Conservation (phyloP, 2,797 vertebrate genomes). For the Acrossocheilus wenchowensis region DNA sequence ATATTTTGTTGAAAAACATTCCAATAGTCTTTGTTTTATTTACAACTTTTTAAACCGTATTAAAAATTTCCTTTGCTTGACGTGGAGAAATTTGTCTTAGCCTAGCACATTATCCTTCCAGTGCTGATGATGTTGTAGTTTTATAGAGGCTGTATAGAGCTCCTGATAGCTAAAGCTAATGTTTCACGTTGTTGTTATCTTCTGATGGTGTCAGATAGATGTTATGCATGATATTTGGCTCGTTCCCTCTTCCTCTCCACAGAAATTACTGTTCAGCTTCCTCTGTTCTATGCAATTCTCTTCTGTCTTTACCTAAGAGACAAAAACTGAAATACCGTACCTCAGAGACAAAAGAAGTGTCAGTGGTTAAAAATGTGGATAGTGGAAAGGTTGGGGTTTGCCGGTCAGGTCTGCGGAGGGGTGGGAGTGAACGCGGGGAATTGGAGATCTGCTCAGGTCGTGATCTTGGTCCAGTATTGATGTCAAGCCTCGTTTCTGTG, state of each 20-base stretch:
- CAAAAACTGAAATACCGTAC: conserved; percentile 15
- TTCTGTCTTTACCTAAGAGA: conserved; percentile 34
- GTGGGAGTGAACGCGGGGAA: neutral
- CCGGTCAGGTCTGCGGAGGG: neutral
- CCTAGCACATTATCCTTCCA: conserved; percentile 44
- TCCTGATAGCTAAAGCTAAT: conserved; percentile 54
- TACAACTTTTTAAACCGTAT: neutral
- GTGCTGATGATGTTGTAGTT: conserved; percentile 39
- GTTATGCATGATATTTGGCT: conserved; percentile 53
- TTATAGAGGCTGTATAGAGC: conserved; percentile 38
- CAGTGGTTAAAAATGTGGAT: neutral
- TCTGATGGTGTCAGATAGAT: conserved; percentile 55
- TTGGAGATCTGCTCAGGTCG: conserved; percentile 11
- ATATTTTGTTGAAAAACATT: neutral
- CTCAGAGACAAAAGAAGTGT: neutral
- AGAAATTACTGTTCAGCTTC: conserved; percentile 5
- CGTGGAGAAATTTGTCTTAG: conserved; percentile 37
- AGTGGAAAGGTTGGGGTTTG: neutral
- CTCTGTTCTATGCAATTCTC: neutral
- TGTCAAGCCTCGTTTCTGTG: neutral
- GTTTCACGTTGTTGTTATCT: conserved; percentile 50
- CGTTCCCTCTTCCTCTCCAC: neutral
- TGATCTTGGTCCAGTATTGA: conserved; percentile 12
- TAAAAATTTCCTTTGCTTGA: conserved; percentile 33
- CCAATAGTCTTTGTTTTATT: neutral